A percentile compares a stretch with the other conserved stretches of the same genome.
Conservation (phyloP, 2,113 vertebrate species). For the Trinectes maculatus region DNA sequence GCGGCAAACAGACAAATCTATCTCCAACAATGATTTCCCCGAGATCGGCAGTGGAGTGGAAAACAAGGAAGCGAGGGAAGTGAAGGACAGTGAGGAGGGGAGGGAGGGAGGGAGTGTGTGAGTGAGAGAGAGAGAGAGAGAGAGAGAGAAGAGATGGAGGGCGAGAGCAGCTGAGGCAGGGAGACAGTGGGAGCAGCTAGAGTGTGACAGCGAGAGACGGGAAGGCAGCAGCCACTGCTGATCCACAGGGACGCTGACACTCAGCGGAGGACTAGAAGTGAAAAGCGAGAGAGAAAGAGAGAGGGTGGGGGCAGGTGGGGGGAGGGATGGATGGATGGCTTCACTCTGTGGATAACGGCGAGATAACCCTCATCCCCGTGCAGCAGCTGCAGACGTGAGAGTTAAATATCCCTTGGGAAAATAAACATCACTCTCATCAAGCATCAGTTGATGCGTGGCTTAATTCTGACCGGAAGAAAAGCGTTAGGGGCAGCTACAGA, state of each 20-base stretch:
- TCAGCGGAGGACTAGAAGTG: conserved; percentile 72
- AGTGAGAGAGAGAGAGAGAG: conserved; percentile 41
- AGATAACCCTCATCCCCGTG: conserved; percentile 72
- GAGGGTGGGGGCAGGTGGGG: conserved; percentile 29
- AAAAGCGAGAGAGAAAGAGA: conserved; percentile 56
- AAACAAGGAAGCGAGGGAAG: conserved; percentile 76
- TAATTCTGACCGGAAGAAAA: conserved; percentile 6
- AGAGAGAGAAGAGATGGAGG: conserved; percentile 65
- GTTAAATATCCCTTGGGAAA: too few relatives aligned
- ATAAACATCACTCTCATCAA: too few relatives aligned
- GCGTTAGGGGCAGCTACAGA: background rate
- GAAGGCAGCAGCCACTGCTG: conserved; percentile 64
- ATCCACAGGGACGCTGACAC: conserved; percentile 77
- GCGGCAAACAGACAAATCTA: conserved; percentile 85
- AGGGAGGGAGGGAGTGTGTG: conserved; percentile 52
- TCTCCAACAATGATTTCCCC: conserved; percentile 84
- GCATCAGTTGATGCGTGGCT: too few relatives aligned
- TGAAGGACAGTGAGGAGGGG: conserved; percentile 68
- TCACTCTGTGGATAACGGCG: conserved; percentile 57
- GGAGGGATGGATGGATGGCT: conserved; percentile 20
- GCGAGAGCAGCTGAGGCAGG: conserved; percentile 66
- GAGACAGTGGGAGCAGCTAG: conserved; percentile 69
- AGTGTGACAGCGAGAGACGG: conserved; percentile 71
- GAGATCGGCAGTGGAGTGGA: conserved; percentile 80
- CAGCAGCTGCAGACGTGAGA: conserved; percentile 83